Percentiles rank a stretch among this genome's conserved stretches.
These are phyloP conservation scores for Gavia stellata DNA, from an alignment of 2,113 vertebrate species.

Conservation along the genomic window DNA sequence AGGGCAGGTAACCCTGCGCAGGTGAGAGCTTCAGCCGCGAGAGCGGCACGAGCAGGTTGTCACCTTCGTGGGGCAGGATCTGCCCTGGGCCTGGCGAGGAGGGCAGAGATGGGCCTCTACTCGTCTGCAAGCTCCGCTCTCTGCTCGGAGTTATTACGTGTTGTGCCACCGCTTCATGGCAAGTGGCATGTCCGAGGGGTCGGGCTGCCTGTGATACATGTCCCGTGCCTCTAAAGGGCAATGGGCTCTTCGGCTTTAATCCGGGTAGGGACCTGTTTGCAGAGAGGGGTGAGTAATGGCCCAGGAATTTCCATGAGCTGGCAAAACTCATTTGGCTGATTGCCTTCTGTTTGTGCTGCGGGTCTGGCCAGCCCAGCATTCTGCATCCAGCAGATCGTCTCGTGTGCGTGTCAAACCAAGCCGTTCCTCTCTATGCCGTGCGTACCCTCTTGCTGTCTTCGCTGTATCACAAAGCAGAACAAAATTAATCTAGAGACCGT, in stretches of 20 bases:
- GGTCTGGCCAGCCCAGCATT: background rate
- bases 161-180: background rate
- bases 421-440: background rate
- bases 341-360: background rate
- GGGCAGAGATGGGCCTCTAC: background rate
- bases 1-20: background rate
- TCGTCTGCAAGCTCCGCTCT: rapidly evolving
- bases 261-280: background rate
- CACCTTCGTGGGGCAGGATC: background rate
- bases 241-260: background rate
- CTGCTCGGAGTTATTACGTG: background rate
- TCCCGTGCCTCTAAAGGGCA: background rate
- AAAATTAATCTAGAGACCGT: background rate
- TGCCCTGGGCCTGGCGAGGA: background rate
- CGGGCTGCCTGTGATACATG: rapidly evolving
- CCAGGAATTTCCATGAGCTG: slow-evolving; percentile 42
- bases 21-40: background rate
- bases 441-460: background rate
- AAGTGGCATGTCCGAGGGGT: background rate
- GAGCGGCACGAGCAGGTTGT: background rate
- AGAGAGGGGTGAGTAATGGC: slow-evolving; percentile 19
- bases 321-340: slow-evolving; percentile 8
- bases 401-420: background rate
- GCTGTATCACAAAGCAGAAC: background rate
- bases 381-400: background rate